Evolutionary conservation across 2,113 vertebrate species (phyloP).

Genomic region (Pseudonaja textilis): DNA sequence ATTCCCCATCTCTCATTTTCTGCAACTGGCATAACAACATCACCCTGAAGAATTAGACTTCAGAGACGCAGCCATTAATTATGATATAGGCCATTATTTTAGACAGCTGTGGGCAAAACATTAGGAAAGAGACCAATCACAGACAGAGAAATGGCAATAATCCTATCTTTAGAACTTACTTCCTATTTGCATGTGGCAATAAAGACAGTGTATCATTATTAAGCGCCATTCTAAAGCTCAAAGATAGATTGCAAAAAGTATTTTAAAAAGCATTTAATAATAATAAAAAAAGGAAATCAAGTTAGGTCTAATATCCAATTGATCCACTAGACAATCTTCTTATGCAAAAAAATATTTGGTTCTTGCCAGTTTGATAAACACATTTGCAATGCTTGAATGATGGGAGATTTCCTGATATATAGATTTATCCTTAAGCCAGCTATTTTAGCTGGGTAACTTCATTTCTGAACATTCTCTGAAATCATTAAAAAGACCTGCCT

Average conservation of each 20-base stretch:
- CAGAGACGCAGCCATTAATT: neutral
- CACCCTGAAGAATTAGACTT: neutral
- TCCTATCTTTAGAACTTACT: neutral
- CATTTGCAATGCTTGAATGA: neutral
- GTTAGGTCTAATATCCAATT: neutral
- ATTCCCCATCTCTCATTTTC: neutral
- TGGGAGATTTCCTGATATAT: neutral
- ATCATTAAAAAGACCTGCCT: neutral
- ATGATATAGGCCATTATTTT: neutral
- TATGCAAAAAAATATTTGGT: neutral
- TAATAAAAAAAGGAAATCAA: neutral
- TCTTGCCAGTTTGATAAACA: neutral
- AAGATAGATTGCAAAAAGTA: neutral
- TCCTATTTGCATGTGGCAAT: neutral
- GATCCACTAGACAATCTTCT: slow-evolving; percentile 7
- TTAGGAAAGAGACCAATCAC: neutral
- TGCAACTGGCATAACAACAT: neutral
- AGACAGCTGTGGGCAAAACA: neutral
- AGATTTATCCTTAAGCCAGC: neutral
- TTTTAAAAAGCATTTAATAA: neutral
- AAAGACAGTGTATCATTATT: neutral
- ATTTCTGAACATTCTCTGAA: neutral
- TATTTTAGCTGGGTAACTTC: neutral
- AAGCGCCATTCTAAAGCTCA: neutral
- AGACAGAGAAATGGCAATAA: neutral